These are phyloP conservation scores for Macropodus opercularis DNA, from an alignment of 2,797 vertebrate genomes.

Conservation along the genomic window DNA sequence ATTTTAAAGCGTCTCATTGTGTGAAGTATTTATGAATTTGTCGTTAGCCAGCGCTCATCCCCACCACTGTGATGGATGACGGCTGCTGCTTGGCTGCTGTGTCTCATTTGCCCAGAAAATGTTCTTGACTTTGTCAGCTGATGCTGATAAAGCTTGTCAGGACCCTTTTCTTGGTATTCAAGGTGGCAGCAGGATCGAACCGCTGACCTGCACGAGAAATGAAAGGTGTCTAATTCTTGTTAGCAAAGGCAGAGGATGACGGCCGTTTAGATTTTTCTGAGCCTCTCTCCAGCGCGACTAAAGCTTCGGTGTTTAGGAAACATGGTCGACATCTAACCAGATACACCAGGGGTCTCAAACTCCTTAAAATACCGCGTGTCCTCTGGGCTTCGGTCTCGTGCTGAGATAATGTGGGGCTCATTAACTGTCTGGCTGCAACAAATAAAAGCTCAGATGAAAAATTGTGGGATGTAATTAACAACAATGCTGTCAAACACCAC, in stretches of 20 bases:
- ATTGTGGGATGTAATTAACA: constrained; percentile 74
- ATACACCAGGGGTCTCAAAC: constrained; percentile 48
- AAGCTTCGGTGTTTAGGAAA: constrained; percentile 24
- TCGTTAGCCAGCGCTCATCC: constrained; percentile 40
- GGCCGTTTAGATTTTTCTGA: constrained; percentile 41
- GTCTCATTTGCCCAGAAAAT: constrained; percentile 69
- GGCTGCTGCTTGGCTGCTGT: constrained; percentile 54
- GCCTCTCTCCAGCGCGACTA: constrained; percentile 8
- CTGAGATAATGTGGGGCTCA: constrained; percentile 72
- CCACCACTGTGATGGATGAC: constrained; percentile 57
- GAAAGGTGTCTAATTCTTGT: constrained; percentile 32
- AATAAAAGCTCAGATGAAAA: constrained; percentile 71
- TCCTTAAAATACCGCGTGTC: constrained; percentile 56
- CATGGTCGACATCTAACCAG: constrained; percentile 34
- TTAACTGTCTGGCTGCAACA: constrained; percentile 70
- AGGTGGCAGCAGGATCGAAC: constrained; percentile 35
- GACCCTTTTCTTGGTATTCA: constrained; percentile 42
- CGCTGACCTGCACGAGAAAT: constrained; percentile 49
- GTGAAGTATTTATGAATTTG: constrained; percentile 23
- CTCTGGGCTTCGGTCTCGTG: constrained; percentile 68
- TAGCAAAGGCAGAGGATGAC: constrained; percentile 39
- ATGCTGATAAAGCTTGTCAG: constrained; percentile 64
- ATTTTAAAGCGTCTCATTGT: constrained; percentile 21
- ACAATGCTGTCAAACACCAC: constrained; percentile 51
- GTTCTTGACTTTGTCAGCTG: constrained; percentile 64